A percentile compares a stretch with the other conserved stretches of the same genome.
These are phyloP conservation scores for Hydractinia symbiolongicarpus DNA, from an alignment of 30 jellyfish, hydroid and myxozoan genomes.

Conservation along the genomic window DNA sequence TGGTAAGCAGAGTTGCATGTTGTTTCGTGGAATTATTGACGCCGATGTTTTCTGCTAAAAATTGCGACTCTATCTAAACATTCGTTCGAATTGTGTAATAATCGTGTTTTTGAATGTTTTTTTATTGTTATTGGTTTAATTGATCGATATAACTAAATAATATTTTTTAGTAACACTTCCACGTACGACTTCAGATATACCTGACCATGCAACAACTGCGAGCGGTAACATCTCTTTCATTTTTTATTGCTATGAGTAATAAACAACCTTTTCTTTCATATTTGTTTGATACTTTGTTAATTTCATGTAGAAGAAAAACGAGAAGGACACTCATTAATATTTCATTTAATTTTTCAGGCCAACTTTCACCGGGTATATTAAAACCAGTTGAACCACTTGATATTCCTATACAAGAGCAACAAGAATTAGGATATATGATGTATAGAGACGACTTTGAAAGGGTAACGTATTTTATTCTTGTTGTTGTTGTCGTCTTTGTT, in stretches of 20 bases:
- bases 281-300: background rate
- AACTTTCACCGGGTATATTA: constrained; percentile 45
- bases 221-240: constrained; percentile 39
- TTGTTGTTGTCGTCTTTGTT: background rate
- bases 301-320: too few relatives aligned
- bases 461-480: constrained; percentile 42
- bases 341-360: constrained; percentile 33
- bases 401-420: constrained; percentile 80
- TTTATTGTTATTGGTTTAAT: background rate
- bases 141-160: background rate
- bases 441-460: constrained; percentile 91
- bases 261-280: background rate
- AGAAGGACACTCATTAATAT: too few relatives aligned
- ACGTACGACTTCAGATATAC: constrained; percentile 53
- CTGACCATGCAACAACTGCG: constrained; percentile 70
- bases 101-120: background rate
- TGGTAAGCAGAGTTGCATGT: constrained; percentile 34
- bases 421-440: constrained; percentile 88
- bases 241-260: background rate
- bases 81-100: background rate
- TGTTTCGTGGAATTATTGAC: background rate
- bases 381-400: constrained; percentile 68
- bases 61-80: background rate
- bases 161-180: constrained; percentile 60
- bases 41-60: background rate